These are phyloP conservation scores for Hirundichthys speculiger DNA, from an alignment of 2,113 vertebrate genomes.

Conservation along the genomic window DNA sequence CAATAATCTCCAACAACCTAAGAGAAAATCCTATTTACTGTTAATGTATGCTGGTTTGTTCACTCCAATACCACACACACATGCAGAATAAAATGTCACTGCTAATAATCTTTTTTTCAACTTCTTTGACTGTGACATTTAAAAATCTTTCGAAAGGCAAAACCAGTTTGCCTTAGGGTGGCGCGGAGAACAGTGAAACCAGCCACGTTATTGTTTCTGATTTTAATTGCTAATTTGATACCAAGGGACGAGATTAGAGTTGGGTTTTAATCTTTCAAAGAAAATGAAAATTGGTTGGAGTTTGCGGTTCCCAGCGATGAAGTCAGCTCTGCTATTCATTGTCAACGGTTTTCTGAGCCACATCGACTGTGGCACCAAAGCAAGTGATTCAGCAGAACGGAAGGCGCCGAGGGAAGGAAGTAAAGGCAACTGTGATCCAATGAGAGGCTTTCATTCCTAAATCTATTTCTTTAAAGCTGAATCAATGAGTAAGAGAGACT, in stretches of 20 bases:
- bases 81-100: conserved; percentile 70
- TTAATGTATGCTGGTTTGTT: conserved; percentile 36
- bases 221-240: conserved; percentile 73
- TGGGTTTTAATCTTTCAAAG: conserved; percentile 53
- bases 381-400: conserved; percentile 53
- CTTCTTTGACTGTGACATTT: conserved; percentile 74
- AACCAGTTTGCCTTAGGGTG: conserved; percentile 51
- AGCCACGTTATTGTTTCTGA: conserved; percentile 59
- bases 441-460: conserved; percentile 2
- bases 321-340: conserved; percentile 17
- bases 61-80: conserved; percentile 34
- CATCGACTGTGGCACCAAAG: conserved; percentile 30
- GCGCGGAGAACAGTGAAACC: conserved; percentile 40
- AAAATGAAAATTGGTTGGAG: conserved; percentile 28
- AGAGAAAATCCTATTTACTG: conserved; percentile 30
- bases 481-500: conserved; percentile 6
- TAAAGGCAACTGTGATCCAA: background rate
- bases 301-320: conserved; percentile 29
- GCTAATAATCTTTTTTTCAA: conserved; percentile 69
- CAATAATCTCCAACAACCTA: conserved; percentile 40
- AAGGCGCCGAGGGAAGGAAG: conserved; percentile 7
- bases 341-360: conserved; percentile 44
- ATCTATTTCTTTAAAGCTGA: conserved; percentile 2
- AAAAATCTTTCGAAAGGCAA: conserved; percentile 62
- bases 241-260: conserved; percentile 69